Conservation (phyloP, 2,113 vertebrate genomes). For the Otis tarda region DNA sequence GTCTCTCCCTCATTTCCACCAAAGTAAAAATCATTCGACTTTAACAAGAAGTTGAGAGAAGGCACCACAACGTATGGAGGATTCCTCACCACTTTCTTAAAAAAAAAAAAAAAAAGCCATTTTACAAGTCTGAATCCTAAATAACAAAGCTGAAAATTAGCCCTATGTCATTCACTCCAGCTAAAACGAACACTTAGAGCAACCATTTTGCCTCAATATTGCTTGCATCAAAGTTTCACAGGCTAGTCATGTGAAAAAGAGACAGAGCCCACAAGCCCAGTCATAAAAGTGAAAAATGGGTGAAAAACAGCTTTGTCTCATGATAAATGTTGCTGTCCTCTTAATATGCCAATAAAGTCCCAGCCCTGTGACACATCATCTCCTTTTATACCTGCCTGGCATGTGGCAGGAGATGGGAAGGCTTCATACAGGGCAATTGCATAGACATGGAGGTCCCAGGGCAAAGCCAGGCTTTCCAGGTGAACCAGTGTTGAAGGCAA, state of each 20-base stretch:
- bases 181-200: background rate
- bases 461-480: background rate
- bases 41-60: background rate
- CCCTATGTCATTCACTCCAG: background rate
- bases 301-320: background rate
- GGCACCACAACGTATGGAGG: background rate
- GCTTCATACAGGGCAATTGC: background rate
- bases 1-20: background rate
- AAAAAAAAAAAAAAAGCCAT: background rate
- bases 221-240: background rate
- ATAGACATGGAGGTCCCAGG: background rate
- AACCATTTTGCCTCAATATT: background rate
- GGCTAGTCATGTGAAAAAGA: background rate
- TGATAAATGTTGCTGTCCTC: background rate
- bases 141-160: background rate
- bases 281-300: background rate
- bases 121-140: background rate
- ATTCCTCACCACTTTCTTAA: background rate
- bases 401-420: background rate
- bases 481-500: background rate
- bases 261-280: accelerated
- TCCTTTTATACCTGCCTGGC: background rate
- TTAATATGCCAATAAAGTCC: background rate
- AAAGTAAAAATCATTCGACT: background rate
- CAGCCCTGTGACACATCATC: background rate